A percentile compares a stretch with the other conserved stretches of the same genome.
Conservation (phyloP, 2,888 invertebrate species). For the Pammene fasciana region DNA sequence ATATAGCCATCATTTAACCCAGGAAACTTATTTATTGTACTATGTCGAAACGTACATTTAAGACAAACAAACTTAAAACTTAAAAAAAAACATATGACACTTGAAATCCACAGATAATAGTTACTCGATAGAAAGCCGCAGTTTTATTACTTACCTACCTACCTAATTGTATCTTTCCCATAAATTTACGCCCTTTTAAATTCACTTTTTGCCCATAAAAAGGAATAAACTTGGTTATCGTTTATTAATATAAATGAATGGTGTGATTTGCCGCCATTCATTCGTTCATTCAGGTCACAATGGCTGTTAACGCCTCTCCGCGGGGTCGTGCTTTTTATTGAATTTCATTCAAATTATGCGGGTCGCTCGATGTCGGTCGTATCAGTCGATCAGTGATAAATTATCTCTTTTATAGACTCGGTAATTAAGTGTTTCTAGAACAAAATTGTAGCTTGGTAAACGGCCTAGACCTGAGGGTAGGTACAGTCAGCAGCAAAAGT, state of each 20-base stretch:
- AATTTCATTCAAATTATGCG: constrained; percentile 70
- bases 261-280: constrained; percentile 66
- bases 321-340: constrained; percentile 75
- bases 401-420: constrained; percentile 26
- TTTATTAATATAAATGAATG: constrained; percentile 53
- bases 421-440: constrained; percentile 32
- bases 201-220: constrained; percentile 30
- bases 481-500: no score
- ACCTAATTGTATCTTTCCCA: not conserved
- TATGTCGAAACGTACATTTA: no score
- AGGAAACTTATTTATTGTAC: no score
- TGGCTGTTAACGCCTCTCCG: constrained; percentile 55
- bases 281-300: constrained; percentile 55
- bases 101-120: no score
- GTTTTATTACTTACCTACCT: no score
- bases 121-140: not conserved
- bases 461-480: not conserved
- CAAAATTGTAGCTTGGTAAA: constrained; percentile 9
- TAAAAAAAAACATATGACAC: no score
- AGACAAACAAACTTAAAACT: no score
- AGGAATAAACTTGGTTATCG: constrained; percentile 40
- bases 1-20: no score
- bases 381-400: constrained; percentile 40
- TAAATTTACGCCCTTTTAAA: constrained; percentile 7
- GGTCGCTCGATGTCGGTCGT: constrained; percentile 49